Base-by-base conservation (phyloP, 2,888 invertebrate genomes). In the Lithophane semibrunnea region DNA sequence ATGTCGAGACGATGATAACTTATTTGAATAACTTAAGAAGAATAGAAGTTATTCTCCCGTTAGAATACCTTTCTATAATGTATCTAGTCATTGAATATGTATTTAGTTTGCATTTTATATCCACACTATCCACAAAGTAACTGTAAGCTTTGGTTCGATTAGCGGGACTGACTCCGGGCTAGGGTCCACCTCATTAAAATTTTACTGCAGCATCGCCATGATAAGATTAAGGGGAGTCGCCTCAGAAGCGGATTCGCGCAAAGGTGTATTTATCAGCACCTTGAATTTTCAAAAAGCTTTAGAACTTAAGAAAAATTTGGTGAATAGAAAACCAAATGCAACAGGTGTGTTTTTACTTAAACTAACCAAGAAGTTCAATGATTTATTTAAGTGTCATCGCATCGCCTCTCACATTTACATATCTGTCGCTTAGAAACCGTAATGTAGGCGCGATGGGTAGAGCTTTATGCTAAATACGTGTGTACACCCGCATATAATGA, bases 141-240 rank as follows among this genome's bases (percentile, higher is more conserved):
- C 92, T 88, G 93, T 92, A 91, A 91, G 91, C 89, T 90, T 91
- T 88, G 85, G 91, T 89, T 91, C 93, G 92, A 93, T 93, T 93
- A 94, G 92, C 94, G 92, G 93, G 90, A 94, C 90, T 86, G 83
- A 86, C 84, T 81, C 83, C 75, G 88, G 88, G 79, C 88, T 88
- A 86, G 90, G 89, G 84, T 81, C 86, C 84, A 88, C 90, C 93
- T 95, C 93, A 95, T 95, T 95, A 95, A 94, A 94, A 93, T 94
- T 93, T 94, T 93, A 94, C 92, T 91, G 90, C 92, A 90, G 88
- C 89, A 90, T 90, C 90, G 87, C 88, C 86, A 85, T 91, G 93
- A 94, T 93, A 93, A 92, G 91, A 92, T 92, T 92, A 91, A 90
- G 86, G 90, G 87, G 84, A 68, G 24, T 86, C 84, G 82, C 85